Base-by-base conservation (phyloP, 2,113 vertebrate genomes). In the Galbula dea region DNA sequence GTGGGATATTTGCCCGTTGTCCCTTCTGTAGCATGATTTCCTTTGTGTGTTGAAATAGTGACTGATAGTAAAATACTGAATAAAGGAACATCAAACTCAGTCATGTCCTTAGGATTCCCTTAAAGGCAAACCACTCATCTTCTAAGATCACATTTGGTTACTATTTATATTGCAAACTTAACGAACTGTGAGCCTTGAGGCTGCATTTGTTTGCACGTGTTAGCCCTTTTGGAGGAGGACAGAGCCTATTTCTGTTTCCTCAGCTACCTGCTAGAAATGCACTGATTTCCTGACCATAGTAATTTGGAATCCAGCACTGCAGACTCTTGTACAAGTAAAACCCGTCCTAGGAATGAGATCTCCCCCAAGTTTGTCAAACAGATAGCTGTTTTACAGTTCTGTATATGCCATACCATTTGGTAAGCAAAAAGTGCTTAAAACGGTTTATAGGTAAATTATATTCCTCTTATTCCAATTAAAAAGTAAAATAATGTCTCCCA, bases 391-490 rank as follows among this genome's bases (percentile, higher is more conserved):
- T 91, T 74, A 58, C 93, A 83, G 27, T 66, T 83, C 72, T 62
- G 4, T 52, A 10, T 82, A 12, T 37, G 58, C 19, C 34, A 27
- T 73, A 49, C 3, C 17, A 88, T 94, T 95, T 94, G 75, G 75
- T 93, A 91, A 92, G 48, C 93, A 95, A 91, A 59, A 79, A 54
- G 51, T 66, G 39, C 57, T 94, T 92, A 72, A 90, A 75, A 75
- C 59, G 3, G 48, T 34, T 82, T 72, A 63, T n/a, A 88, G 90
- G 86, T 63, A 94, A 90, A 82, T 51, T 34, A 51, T 58, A 73
- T 80, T 89, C 49, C 46, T 89, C 51, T 62, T 75, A 6, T 36
- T 79, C 13, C 20, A 66, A 8, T 21, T 59, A 43, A 49, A 77
- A 84, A 69, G 58, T 39, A 76, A 88, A 83, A 59, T 61, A 61